Evolutionary conservation across 2,797 vertebrate genomes (phyloP).

Genomic region (Oryzias sinensis): DNA sequence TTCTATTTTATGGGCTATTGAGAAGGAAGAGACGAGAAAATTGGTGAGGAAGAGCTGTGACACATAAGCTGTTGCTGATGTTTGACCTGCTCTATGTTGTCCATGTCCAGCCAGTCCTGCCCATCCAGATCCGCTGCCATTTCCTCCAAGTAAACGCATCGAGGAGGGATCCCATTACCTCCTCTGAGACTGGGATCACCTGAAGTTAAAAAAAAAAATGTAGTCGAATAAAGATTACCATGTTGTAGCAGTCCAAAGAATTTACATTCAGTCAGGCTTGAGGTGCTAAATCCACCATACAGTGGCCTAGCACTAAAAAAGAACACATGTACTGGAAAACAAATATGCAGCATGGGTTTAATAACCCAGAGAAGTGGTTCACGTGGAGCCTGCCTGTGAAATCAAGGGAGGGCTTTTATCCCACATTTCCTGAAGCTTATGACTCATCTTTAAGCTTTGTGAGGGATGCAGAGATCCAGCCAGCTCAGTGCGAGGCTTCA

Average conservation of each 20-base stretch:
- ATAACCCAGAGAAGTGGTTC: conserved; percentile 14
- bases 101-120: conserved; percentile 98
- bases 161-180: conserved; percentile 92
- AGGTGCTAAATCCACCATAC: not conserved
- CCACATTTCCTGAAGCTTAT: conserved; percentile 39
- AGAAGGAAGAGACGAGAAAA: conserved; percentile 2
- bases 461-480: conserved; percentile 15
- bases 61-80: conserved; percentile 2
- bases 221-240: too few species aligned
- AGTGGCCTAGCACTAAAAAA: conserved; percentile 3
- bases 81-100: conserved; percentile 92
- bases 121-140: conserved; percentile 93
- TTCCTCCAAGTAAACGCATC: conserved; percentile 94
- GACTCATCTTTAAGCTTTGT: conserved; percentile 46
- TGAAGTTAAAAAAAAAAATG: conserved; percentile 39
- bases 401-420: conserved; percentile 11
- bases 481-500: conserved; percentile 25
- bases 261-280: not conserved
- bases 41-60: not conserved
- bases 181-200: conserved; percentile 93
- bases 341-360: conserved; percentile 20
- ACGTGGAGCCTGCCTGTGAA: conserved; percentile 11
- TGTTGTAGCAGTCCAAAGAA: not conserved
- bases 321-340: not conserved
- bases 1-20: not conserved